Conservation (phyloP, 2,113 vertebrate genomes). For the Psilopogon haemacephalus region DNA sequence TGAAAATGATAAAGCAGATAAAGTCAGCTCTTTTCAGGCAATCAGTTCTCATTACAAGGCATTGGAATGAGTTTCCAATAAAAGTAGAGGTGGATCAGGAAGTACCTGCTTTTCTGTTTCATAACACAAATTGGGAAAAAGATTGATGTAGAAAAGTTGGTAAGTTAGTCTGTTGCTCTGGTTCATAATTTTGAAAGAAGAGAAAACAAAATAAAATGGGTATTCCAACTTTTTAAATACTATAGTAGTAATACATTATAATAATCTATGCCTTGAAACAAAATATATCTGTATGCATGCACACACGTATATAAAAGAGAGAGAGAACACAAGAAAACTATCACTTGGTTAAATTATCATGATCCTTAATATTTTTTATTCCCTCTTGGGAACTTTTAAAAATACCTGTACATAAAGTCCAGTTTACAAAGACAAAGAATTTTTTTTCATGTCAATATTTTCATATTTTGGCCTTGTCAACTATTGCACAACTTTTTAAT, state of each 20-base stretch:
- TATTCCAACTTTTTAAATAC: not conserved
- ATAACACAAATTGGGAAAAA: accelerated
- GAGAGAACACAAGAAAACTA: not conserved
- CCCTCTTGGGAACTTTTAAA: not conserved
- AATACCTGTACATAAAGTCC: not conserved
- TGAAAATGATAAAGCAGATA: not conserved
- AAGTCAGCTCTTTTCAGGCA: not conserved
- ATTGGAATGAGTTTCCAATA: not conserved
- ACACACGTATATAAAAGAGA: not conserved
- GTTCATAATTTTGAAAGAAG: not conserved
- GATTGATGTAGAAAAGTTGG: not conserved
- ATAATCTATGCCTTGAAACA: not conserved
- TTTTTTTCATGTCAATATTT: not conserved
- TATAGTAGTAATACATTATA: not conserved
- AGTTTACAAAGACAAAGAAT: not conserved
- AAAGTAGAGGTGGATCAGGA: not conserved
- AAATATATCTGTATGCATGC: not conserved
- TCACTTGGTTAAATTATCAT: not conserved
- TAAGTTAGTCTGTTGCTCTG: not conserved
- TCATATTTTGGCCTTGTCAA: not conserved
- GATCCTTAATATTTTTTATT: not conserved
- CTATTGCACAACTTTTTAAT: not conserved
- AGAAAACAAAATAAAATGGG: not conserved
- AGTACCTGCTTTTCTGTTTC: not conserved
- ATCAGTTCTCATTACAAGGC: not conserved